These are phyloP conservation scores for Dyspetes luteomarginatus DNA, from an alignment of 2,888 invertebrate species.

Conservation along the genomic window DNA sequence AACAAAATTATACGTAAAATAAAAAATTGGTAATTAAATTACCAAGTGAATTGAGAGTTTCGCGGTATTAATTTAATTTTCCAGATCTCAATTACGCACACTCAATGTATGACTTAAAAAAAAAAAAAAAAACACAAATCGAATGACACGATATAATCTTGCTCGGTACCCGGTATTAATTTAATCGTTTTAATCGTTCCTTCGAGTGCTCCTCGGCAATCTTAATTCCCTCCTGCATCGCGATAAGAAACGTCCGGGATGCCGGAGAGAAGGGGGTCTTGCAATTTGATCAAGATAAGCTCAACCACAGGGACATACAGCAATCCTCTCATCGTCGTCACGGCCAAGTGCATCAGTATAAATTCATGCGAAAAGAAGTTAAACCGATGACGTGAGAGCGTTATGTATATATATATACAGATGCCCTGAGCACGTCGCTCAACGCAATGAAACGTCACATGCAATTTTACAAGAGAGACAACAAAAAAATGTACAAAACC, in stretches of 20 bases:
- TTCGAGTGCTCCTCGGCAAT: conserved; percentile 28
- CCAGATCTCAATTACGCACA: conserved; percentile 10
- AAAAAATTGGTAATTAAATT: no score
- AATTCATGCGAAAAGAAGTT: conserved; percentile 23
- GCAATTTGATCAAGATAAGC: conserved; percentile 45
- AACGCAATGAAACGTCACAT: no score
- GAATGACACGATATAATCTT: conserved; percentile 20
- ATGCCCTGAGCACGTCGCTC: no score
- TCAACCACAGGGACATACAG: conserved; percentile 4
- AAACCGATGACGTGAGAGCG: conserved; percentile 8
- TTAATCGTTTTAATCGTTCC: conserved; percentile 54
- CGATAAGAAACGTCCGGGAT: conserved; percentile 52
- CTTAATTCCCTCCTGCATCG: conserved; percentile 33
- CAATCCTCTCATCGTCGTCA: conserved; percentile 25
- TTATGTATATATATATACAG: background rate
- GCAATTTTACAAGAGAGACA: no score
- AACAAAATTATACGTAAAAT: no score
- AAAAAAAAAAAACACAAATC: background rate
- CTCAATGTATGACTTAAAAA: background rate
- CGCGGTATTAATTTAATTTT: conserved; percentile 16
- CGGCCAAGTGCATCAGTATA: conserved; percentile 1
- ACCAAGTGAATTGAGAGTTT: no score
- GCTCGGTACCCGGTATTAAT: conserved; percentile 25
- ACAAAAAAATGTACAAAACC: background rate
- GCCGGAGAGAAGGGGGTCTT: conserved; percentile 31